Evolutionary conservation across 2,888 invertebrate genomes (phyloP), one percentile per base, ranked within the genome.

Genomic region (Conchocele bisecta): DNA sequence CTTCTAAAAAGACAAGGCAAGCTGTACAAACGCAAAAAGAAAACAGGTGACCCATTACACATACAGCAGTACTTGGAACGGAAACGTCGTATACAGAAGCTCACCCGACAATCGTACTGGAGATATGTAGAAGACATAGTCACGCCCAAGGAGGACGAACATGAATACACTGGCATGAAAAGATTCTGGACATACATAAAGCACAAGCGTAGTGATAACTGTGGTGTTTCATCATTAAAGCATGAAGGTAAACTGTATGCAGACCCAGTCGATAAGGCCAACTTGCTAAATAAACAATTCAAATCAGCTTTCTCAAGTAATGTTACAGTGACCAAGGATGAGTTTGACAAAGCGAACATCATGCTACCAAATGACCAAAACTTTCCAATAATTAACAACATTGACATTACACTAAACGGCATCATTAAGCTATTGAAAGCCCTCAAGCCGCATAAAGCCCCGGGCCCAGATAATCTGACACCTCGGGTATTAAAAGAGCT

Each of bases 131-230:
- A 69, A 41, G 26, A 26, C 22, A 65, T 60, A 17, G 50, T 65
- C 9, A 53, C 58, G 17, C 65, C 65, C n/a, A 24, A 37, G 5
- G 54, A 59, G 6, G 5, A 48, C 6, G 48, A 46, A n/a, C 33
- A 33, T n/a, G 28, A 22, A n/a, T 11, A 33, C 31, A 13, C 13
- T 2, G 33, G 41, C 11, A 33, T 24, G 24, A 65, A 65, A 48
- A 46, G 56, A 28, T 65, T 65, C 33, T 65, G 65, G 65, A 65
- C 57, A 15, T 65, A 46, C 31, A 48, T 65, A 3, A 65, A 65
- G 41, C 56, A 65, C 29, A 37, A 39, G 28, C 26, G 39, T 31
- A 39, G 24, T 13, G 65, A 57, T 29, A 57, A n/a, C 1, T 7
- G 7, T 20, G 50, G 57, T 11, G 33, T 65, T 7, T 37, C 57